Evolutionary conservation across 2,113 vertebrate genomes (phyloP).

Genomic region (Aegotheles bennettii): DNA sequence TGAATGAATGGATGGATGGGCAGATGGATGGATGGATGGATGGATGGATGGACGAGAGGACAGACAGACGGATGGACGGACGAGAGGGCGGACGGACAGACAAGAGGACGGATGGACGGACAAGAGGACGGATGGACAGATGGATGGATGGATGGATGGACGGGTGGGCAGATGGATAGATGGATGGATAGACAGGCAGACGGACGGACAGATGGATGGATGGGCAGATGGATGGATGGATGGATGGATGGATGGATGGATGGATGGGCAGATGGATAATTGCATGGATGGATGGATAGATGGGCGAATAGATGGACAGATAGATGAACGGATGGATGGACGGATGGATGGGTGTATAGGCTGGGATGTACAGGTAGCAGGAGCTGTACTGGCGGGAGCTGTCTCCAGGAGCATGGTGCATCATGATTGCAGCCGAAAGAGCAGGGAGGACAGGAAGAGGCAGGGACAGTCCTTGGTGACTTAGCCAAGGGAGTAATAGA

Average conservation of each 20-base stretch:
- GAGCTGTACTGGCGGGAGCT: rapidly evolving
- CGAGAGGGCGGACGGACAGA: too few species aligned
- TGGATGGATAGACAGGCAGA: rapidly evolving
- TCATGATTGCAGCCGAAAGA: neutral
- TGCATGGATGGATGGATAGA: neutral
- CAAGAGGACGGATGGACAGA: too few species aligned
- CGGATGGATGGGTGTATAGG: rapidly evolving
- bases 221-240: too few species aligned
- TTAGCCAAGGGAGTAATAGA: rapidly evolving
- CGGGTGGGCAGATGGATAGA: rapidly evolving
- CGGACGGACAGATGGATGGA: rapidly evolving
- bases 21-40: too few species aligned
- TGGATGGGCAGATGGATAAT: too few species aligned
- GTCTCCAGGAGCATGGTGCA: rapidly evolving
- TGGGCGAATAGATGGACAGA: neutral
- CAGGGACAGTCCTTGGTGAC: neutral
- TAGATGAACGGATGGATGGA: rapidly evolving
- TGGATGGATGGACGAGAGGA: too few species aligned
- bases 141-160: rapidly evolving
- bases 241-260: neutral
- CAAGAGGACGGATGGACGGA: rapidly evolving
- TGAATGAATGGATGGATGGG: too few species aligned
- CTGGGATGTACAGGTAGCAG: rapidly evolving
- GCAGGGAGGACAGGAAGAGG: neutral
- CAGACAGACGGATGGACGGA: too few species aligned